These are phyloP conservation scores for Aptenodytes patagonicus DNA, from an alignment of 2,113 vertebrate genomes.

Conservation along the genomic window DNA sequence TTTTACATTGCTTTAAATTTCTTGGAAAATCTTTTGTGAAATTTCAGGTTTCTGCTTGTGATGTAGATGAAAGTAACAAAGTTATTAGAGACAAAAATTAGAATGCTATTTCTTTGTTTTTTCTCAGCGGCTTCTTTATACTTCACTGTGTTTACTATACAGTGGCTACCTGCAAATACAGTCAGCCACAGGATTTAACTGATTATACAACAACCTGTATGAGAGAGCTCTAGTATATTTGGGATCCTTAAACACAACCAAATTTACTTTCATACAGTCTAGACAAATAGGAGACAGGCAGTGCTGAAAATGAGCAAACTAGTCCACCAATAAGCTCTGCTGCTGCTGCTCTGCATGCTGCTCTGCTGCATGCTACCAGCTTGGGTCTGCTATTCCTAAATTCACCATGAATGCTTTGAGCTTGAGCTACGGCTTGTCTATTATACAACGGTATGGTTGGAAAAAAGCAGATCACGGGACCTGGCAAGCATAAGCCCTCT, in stretches of 20 bases:
- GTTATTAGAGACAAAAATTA: background rate
- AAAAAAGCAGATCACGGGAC: background rate
- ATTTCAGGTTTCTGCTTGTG: background rate
- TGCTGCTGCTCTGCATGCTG: background rate
- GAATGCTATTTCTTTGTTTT: background rate
- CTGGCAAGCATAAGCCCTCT: background rate
- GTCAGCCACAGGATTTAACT: background rate
- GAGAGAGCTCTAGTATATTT: background rate
- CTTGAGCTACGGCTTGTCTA: background rate
- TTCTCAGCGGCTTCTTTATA: background rate
- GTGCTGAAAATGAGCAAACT: background rate
- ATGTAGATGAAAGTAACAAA: background rate
- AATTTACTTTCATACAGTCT: background rate
- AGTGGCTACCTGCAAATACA: background rate
- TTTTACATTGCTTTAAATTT: background rate
- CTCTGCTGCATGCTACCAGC: background rate
- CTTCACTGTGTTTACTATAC: background rate
- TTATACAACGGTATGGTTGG: background rate
- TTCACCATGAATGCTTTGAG: background rate
- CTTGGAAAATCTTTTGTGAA: background rate
- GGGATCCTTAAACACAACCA: background rate
- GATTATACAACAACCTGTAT: background rate
- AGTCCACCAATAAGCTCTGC: background rate
- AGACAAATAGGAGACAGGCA: background rate
- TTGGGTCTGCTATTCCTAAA: background rate